Base-by-base conservation (phyloP, 2,888 invertebrate genomes). In the Malacosoma neustria region DNA sequence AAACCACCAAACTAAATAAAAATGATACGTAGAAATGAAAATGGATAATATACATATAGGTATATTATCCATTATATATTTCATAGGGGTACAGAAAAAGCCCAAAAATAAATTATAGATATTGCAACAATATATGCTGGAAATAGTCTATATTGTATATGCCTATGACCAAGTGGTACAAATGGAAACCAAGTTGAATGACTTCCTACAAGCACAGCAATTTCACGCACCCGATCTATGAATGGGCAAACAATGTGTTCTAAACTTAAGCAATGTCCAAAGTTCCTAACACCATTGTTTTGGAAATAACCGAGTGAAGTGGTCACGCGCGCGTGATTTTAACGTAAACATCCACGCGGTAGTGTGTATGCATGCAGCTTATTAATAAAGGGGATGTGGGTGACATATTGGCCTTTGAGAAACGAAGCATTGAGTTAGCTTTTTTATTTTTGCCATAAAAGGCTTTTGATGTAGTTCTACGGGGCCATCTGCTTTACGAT, bases 271-370 rank as follows among this genome's bases (percentile, higher is more conserved):
- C 9, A 7, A 22, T 22, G 22, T 22, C 22, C 6, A 22, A 22
- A 4, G 22, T 37, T 6, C 33, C 34, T 37, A 42, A 48, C 40
- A 49, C 50, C 57, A 57, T 71, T 81, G 80, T 80, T 80, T 73
- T 72, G 66, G 58, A 68, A 76, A 70, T 61, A 68, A 57, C 54
- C 58, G 57, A 48, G 45, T 46, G 61, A 62, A 51, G 57, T 52
- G 62, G 80, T 72, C 75, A 73, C 61, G 76, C 75, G 81, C 70
- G 71, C 81, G 82, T 82, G 82, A 69, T 70, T 51, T 62, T 72
- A 73, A 61, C 58, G 72, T 77, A 82, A 82, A 82, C 82, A 77
- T 38, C 46, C 48, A 45, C 49, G 49, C 50, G 45, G 35, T 44
- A 50, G 44, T 48, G 54, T 41, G 58, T 60, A 62, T 62, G 59